Evolutionary conservation across 2,113 vertebrate genomes (phyloP), one percentile per base, ranked within the genome.

Genomic region (Nansenia antarctica): DNA sequence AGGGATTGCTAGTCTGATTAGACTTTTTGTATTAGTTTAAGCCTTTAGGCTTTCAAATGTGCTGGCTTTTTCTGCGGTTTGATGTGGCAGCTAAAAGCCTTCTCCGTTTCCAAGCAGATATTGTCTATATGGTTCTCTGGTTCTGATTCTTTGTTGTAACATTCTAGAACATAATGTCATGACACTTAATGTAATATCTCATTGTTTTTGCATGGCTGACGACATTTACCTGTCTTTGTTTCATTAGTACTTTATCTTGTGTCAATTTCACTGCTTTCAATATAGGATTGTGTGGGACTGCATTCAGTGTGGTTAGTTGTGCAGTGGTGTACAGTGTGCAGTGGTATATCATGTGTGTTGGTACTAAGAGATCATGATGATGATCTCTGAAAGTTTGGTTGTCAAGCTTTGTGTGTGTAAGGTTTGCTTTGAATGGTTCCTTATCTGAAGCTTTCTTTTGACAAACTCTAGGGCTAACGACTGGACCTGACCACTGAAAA

Each of bases 1-100:
- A 96, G 94, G 95, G 95, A 97, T 96, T 96, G 94, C 93, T 94
- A 95, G 94, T 96, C 95, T 96, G 96, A 96, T 96, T 98, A 97
- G 95, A 98, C 96, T 99, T 98, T 96, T 94, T 96, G 94, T 94
- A 94, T 95, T 95, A 95, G 95, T 96, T 94, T 92, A 96, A 97
- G 94, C 89, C 95, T 91, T 96, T 95, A 95, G 92, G 92, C 89
- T 86, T 90, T 92, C 88, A 90, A 89, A 91, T 81, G 87, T 81
- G 77, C 69, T 53, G 80, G 69, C 77, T 69, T 77, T 45, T 42
- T 79, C 72, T 69, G 39, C 45, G 29, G 82, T 84, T 78, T 87
- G 87, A 90, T 82, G 85, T 78, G 82, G 81, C 80, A 81, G 87
- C 82, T 74, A 55, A 78, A 80, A 75, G 74, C 80, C 79, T 67